Evolutionary conservation across 2,888 invertebrate genomes (phyloP).

Genomic region (Heteromyza rotundicornis): DNA sequence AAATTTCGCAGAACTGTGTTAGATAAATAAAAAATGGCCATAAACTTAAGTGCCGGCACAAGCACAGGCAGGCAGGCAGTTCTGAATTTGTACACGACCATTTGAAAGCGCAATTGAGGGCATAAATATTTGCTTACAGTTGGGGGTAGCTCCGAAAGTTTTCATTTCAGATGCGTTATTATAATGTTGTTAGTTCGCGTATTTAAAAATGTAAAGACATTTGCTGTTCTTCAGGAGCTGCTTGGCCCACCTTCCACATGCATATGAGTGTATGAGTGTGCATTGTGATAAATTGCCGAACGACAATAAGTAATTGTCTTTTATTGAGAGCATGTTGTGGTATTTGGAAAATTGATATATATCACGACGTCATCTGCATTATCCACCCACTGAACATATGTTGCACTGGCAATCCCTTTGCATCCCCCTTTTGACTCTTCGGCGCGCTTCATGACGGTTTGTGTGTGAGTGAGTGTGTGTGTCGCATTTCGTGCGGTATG

Average conservation of each 20-base stretch:
- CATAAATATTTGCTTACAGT: not conserved
- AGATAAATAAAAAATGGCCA: conserved; percentile 15
- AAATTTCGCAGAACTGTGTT: conserved; percentile 16
- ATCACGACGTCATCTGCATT: conserved; percentile 46
- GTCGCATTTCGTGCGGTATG: conserved; percentile 33
- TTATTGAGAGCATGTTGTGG: conserved; percentile 8
- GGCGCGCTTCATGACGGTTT: too few relatives aligned
- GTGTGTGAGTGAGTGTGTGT: too few relatives aligned
- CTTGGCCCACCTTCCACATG: not conserved
- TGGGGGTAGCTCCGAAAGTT: not conserved
- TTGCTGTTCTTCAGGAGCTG: not conserved
- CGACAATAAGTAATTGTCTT: conserved; percentile 30
- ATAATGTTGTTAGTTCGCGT: too few relatives aligned
- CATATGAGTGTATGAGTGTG: too few relatives aligned
- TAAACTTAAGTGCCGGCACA: conserved; percentile 3
- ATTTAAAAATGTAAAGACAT: not conserved
- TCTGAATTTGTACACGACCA: not conserved
- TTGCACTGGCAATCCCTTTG: conserved; percentile 40
- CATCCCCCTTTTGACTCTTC: conserved; percentile 23
- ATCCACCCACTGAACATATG: conserved; percentile 58
- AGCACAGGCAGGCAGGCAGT: not conserved
- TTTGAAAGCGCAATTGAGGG: not conserved
- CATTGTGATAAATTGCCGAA: conserved; percentile 9
- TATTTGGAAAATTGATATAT: not conserved
- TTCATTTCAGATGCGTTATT: not conserved